A percentile compares a stretch with the other conserved stretches of the same genome.
These are phyloP conservation scores for Microplitis deprimator DNA, from an alignment of 2,888 invertebrate genomes.

Conservation along the genomic window DNA sequence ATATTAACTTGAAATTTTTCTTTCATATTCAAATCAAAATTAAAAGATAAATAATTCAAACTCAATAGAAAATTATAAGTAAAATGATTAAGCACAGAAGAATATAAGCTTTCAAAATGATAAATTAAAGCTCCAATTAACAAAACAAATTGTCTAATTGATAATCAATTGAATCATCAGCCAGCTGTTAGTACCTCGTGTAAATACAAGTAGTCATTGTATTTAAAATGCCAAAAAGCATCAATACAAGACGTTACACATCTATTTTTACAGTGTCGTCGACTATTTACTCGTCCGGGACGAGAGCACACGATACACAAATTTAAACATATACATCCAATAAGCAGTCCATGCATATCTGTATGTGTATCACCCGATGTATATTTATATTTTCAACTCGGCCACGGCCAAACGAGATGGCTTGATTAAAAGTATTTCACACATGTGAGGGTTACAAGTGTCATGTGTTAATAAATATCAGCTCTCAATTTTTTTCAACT, in stretches of 20 bases:
- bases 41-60: background rate
- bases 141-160: background rate
- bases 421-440: background rate
- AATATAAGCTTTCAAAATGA: background rate
- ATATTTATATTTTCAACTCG: constrained; percentile 68
- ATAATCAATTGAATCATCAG: background rate
- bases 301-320: constrained; percentile 27
- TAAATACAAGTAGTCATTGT: constrained; percentile 2
- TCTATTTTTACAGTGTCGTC: constrained; percentile 48
- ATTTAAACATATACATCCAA: background rate
- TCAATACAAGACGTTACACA: constrained; percentile 10
- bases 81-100: background rate
- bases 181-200: constrained; percentile 3
- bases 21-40: too few relatives aligned
- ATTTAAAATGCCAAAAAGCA: constrained; percentile 47
- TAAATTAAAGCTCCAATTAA: background rate
- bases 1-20: too few relatives aligned
- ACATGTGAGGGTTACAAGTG: background rate
- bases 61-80: too few relatives aligned
- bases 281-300: constrained; percentile 40
- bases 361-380: constrained; percentile 42
- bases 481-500: background rate
- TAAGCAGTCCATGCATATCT: background rate
- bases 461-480: background rate
- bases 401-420: constrained; percentile 65